A percentile compares a stretch with the other conserved stretches of the same genome.
These are phyloP conservation scores for Atherinomorus stipes DNA, from an alignment of 2,113 vertebrate genomes.

Conservation along the genomic window DNA sequence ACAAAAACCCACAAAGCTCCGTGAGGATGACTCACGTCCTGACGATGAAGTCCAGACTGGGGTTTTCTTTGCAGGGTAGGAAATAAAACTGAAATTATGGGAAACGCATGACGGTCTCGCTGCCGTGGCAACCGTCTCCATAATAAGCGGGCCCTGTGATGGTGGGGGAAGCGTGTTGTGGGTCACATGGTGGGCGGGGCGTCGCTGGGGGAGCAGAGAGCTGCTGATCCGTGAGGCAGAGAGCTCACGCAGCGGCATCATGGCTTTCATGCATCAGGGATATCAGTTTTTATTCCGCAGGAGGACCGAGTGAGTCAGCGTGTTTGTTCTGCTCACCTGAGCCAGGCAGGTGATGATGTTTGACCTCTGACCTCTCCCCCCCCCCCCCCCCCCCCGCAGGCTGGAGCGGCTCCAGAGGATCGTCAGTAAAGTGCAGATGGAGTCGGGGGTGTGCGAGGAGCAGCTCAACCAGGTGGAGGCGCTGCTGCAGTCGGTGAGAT, in stretches of 20 bases:
- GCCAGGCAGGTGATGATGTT: background rate
- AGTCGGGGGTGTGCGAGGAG: constrained; percentile 94
- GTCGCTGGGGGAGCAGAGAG: constrained; percentile 7
- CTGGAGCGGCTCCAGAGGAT: constrained; percentile 93
- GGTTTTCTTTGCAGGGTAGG: constrained; percentile 30
- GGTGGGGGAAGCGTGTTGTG: constrained; percentile 3
- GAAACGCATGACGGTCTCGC: constrained; percentile 47
- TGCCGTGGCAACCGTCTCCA: constrained; percentile 14
- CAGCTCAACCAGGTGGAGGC: constrained; percentile 94
- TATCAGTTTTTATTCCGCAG: constrained; percentile 62
- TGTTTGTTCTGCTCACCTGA: background rate
- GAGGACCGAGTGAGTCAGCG: constrained; percentile 68
- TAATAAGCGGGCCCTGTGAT: constrained; percentile 26
- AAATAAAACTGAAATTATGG: constrained; percentile 11
- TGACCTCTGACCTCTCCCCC: constrained; percentile 48
- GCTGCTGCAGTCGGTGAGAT: constrained; percentile 91
- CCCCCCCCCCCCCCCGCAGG: constrained; percentile 70
- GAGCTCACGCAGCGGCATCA: constrained; percentile 23
- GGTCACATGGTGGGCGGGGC: constrained; percentile 60
- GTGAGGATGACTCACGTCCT: constrained; percentile 59
- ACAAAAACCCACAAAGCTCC: constrained; percentile 20
- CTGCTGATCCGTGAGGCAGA: too few species aligned
- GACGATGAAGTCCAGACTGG: constrained; percentile 15
- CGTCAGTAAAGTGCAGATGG: constrained; percentile 95
- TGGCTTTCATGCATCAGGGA: constrained; percentile 81